These are phyloP conservation scores for Xenus cinereus DNA, from an alignment of 2,113 vertebrate species.

Conservation along the genomic window DNA sequence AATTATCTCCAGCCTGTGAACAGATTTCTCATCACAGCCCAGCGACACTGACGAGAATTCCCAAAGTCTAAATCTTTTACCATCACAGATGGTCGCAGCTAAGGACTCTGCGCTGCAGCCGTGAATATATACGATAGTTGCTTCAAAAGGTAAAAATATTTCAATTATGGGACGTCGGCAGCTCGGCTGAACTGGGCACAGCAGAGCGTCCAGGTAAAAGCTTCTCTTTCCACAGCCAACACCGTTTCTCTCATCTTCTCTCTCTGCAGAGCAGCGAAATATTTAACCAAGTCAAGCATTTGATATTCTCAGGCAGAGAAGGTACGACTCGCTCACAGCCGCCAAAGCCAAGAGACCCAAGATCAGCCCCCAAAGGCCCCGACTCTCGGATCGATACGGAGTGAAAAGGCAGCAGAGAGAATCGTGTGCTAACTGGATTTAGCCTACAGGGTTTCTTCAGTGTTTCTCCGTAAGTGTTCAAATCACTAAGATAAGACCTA, in stretches of 20 bases:
- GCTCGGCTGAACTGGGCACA: background rate
- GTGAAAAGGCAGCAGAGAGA: background rate
- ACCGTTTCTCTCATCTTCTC: background rate
- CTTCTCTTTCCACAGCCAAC: background rate
- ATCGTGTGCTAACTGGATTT: background rate
- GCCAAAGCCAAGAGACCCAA: background rate
- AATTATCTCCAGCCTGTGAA: background rate
- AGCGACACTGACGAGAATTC: background rate
- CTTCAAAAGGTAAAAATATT: conserved; percentile 24
- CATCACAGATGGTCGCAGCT: background rate
- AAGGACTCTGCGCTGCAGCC: conserved; percentile 9
- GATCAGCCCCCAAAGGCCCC: background rate
- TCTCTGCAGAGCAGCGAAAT: background rate
- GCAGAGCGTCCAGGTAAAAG: background rate
- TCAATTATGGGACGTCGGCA: background rate
- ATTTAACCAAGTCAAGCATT: background rate
- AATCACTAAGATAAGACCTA: background rate
- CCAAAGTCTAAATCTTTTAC: background rate
- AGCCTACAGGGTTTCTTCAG: background rate
- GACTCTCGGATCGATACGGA: background rate
- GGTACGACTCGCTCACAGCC: background rate
- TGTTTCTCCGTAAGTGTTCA: background rate
- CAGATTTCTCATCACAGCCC: background rate
- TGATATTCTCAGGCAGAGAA: background rate
- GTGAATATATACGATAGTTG: background rate